phyloP scores from a whole-genome alignment of 2,888 invertebrate species.

The Melipona beecheii region DNA sequence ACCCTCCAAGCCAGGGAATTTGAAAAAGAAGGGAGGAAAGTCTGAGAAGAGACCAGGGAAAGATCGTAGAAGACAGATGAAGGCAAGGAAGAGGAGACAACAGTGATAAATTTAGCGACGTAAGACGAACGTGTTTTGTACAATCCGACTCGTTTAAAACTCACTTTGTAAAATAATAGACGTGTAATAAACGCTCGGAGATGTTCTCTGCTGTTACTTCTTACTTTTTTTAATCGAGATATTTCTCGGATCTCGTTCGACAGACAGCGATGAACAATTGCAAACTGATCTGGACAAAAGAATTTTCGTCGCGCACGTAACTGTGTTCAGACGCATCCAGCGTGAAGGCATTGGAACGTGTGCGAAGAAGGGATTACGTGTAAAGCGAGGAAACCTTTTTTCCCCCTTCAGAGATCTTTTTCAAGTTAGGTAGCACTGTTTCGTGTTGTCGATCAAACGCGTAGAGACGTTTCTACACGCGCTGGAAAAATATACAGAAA shows the following conservation, averaged over 20 bases:
- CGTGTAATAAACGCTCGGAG: constrained; percentile 13
- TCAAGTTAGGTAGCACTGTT: constrained; percentile 25
- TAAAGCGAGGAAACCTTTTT: constrained; percentile 1
- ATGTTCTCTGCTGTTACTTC: constrained; percentile 2
- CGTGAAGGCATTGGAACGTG: not conserved
- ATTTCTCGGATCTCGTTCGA: not conserved
- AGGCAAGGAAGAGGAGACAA: constrained; percentile 79
- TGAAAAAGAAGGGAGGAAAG: constrained; percentile 59
- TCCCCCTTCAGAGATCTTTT: constrained; percentile 24
- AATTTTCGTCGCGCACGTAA: constrained; percentile 27
- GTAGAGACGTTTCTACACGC: constrained; percentile 2
- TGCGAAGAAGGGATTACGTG: not conserved
- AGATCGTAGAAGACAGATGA: constrained; percentile 84
- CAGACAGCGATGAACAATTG: constrained; percentile 49
- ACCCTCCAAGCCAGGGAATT: constrained; percentile 76
- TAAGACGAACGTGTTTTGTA: not conserved
- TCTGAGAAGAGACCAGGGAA: constrained; percentile 83
- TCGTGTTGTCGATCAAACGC: constrained; percentile 43
- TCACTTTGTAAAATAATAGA: constrained; percentile 30
- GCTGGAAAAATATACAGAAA: constrained; percentile 35
- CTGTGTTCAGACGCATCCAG: constrained; percentile 46
- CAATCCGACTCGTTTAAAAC: no score
- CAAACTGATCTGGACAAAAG: constrained; percentile 35
- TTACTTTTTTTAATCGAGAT: constrained; percentile 30
- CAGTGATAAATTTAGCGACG: not conserved